Base-by-base conservation (phyloP, 2,797 vertebrate species). In the Hoplostethus atlanticus region DNA sequence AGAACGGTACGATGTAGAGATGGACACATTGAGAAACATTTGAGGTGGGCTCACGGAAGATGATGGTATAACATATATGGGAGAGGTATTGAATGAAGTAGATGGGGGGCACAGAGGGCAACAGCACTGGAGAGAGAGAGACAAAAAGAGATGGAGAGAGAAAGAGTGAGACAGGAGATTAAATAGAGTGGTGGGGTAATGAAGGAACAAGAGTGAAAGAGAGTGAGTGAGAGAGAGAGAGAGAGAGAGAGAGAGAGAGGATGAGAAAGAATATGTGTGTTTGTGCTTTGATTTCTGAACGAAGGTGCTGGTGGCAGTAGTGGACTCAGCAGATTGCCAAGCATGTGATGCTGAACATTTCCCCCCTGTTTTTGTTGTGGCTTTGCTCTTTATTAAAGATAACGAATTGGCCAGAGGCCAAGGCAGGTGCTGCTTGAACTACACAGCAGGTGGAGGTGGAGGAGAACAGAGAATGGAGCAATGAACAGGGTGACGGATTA, bases 321-420 rank as follows among this genome's bases (percentile, higher is more conserved):
- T 72, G 72, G 71, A 70, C 72, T 79, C 71, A 82, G 77, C 73
- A 77, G 65, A 84, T 68, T 77, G 64, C 30, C 30, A 67, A n/a
- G 63, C 55, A 68, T 57, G 76, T 48, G 74, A 77, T 68, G 81
- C 73, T 76, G 81, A 73, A 78, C 6, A 53, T 78, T 79, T 72
- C 59, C 79, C 56, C 73, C 64, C 46, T 79, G 74, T 73, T 83
- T 81, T 81, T 80, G 76, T 76, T 77, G 73, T 81, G 68, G 65
- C 51, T 81, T 83, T 71, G 10, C 73, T 80, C 73, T 85, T 87
- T 82, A 81, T 89, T 80, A 77, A 63, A 81, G 76, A 86, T 81
- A 86, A 87, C 70, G 80, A 67, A 82, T 70, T 84, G 69, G 67
- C 80, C 79, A 66, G 69, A 84, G 78, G 80, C 76, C 76, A 56